Percentiles rank a stretch among this genome's conserved stretches.
Conservation (phyloP, 2,113 vertebrate genomes). For the Nothocercus nigrocapillus region DNA sequence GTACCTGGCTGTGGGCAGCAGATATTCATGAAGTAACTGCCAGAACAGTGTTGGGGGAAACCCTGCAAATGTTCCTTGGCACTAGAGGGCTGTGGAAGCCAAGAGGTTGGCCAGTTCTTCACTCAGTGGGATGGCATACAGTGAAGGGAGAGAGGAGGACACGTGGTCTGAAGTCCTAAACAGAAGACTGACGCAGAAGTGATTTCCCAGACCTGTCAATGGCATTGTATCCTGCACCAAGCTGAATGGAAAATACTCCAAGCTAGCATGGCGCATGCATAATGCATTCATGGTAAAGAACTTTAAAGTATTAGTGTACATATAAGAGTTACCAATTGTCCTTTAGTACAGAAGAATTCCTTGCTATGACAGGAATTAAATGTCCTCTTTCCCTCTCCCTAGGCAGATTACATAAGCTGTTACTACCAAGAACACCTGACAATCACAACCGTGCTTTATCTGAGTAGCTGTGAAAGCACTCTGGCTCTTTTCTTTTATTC, state of each 20-base stretch:
- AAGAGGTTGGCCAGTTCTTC: slow-evolving; percentile 32
- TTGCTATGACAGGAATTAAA: not conserved
- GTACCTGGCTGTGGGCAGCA: not conserved
- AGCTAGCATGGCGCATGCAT: not conserved
- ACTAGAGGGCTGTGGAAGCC: not conserved
- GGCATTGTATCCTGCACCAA: not conserved
- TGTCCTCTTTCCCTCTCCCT: not conserved
- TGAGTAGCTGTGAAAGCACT: not conserved
- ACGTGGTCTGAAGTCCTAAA: not conserved
- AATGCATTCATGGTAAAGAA: not conserved
- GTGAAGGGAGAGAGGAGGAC: slow-evolving; percentile 33
- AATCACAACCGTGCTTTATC: not conserved
- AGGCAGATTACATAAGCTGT: not conserved
- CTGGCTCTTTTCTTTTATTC: not conserved
- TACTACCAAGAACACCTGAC: not conserved
- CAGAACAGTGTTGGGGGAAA: slow-evolving; percentile 13
- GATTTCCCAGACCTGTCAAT: not conserved
- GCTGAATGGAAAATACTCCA: not conserved
- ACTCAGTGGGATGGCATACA: not conserved
- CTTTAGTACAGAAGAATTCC: not conserved
- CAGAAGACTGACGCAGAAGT: not conserved
- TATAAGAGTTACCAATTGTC: not conserved
- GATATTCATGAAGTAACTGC: slow-evolving; percentile 31
- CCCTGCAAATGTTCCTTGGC: slow-evolving; percentile 22
- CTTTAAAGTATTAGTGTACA: not conserved